Evolutionary conservation across 1,140 invertebrate genomes (phyloP), one percentile per base, ranked within the genome.

Genomic region (Tribolium castaneum): DNA sequence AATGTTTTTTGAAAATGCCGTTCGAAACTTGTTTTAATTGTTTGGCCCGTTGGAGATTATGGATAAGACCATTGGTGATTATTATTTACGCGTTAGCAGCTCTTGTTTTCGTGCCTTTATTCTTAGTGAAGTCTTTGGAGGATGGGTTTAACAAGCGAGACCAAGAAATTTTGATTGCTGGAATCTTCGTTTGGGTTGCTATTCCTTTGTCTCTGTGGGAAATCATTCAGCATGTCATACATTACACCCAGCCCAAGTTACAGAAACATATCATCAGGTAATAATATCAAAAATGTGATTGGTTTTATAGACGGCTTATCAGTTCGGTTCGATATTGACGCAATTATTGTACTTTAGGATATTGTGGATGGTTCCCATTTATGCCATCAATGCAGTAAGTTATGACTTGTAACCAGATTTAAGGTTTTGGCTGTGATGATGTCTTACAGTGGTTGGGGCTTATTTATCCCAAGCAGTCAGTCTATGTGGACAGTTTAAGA

Each of bases 351-450:
- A 81, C 91, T 91, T 81, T 87, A 96, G 97, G 85, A 97, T 99
- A 88, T 86, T 99, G 82, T 98, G 97, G 97, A 99, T 99, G 97
- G 97, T 99, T 62, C 97, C 97, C 80, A 97, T 98, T 83, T 99
- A 99, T 91, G 95, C 96, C 35, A 86, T 97, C 7, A 98, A 98
- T 92, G 96, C 97, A 79, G 94, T 96, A 91, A 93, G 93, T 91
- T 78, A 9, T 10, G 0, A 45, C 5, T 91, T 78, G 0, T 10
- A 6, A 45, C 5, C 7, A 45, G 34, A 35, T 76, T 77, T 70
- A 52, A 56, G 10, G 66, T 19, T 19, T 19, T 19, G 39, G 78
- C 14, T 35, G 30, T 51, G 70, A 72, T 75, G 14, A 72, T 56
- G 71, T 72, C 52, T 70, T 62, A 75, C 79, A 96, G 94, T 96